Evolutionary conservation across 2,113 vertebrate genomes (phyloP), one percentile per base, ranked within the genome.

Genomic region (Onychostoma macrolepis): DNA sequence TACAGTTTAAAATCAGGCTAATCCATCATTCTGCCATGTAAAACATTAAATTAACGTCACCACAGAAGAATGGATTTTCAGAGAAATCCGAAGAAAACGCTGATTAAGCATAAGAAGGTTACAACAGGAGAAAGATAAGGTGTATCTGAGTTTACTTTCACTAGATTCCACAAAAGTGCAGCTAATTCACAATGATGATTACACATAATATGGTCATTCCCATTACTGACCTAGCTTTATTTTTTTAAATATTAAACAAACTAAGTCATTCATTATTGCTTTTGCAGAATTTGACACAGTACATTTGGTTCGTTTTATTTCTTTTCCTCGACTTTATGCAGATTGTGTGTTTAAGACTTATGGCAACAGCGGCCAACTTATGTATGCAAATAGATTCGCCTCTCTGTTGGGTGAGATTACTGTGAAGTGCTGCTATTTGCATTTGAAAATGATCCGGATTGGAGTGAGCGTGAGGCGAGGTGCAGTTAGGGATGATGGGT

Each of bases 1-100:
- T 91, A 58, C 10, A 90, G 93, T 93, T 89, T 93, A 90, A 92
- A 93, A 91, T 94, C 92, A 92, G 87, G 91, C 93, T 91, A 91
- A 94, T 95, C 94, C 94, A 94, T 94, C 93, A 94, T 88, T 84
- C 88, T 94, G 92, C 89, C 93, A 94, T 88, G 89, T 92, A 89
- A 93, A 92, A 90, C 91, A 91, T 92, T 91, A 93, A 93, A 94
- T 92, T 92, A 93, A 93, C 93, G 86, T 90, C 87, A 92, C 85
- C 87, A 43, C 89, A 89, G 90, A 92, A 91, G 92, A 93, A 94
- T 92, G 88, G 88, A 89, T 93, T 94, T 86, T 58, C 1, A 76
- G 86, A 67, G 90, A 93, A 93, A 91, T 83, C 90, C 84, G 87
- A 90, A 43, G 91, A 94, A 95, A 93, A 92, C 89, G 91, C 91